Evolutionary conservation across 92 coral and sea anemone genomes (phyloP), one percentile per base, ranked within the genome.

Genomic region (Bergia sp.): DNA sequence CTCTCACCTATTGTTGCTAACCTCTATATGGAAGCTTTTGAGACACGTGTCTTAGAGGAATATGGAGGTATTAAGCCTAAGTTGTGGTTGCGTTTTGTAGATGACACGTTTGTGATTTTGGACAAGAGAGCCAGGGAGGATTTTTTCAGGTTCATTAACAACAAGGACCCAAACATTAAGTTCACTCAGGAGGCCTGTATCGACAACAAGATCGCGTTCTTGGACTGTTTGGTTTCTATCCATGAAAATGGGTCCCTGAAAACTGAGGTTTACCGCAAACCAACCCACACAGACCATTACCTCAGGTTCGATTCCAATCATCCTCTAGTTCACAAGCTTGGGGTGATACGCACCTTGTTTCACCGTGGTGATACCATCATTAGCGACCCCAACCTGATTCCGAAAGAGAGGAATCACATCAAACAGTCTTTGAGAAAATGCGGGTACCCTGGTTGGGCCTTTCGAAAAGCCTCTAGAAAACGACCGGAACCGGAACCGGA

Each of bases 341-440:
- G 77, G 77, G 77, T 73, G 77, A 73, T 73, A 73, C 41, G 77
- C 77, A 73, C 77, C 44, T 73, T 66, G 21, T 66, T 66, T 66
- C 73, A 66, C 21, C 73, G 73, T 66, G 21, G 73, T 66, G 73
- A 66, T 73, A 73, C 78, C 78, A 73, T 73, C 3, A 73, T 73
- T 12, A 73, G 78, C 5, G 77, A 72, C 39, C 39, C 78, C 78
- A 29, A 37, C 78, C 42, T 73, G 80, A 39, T 76, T 39, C 80
- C 38, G 50, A 76, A 76, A 76, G 80, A 37, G 80, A 76, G 80
- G 41, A 39, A 76, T 37, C 80, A 76, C 49, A 76, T 76, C 80
- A 76, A 76, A 76, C 80, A 76, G 80, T 73, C 77, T 73, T 73
- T 73, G 77, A 73, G 77, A 73, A 73, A 73, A 73, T 73, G 77